Evolutionary conservation across 2,888 invertebrate species (phyloP).

Genomic region (Himalopsyche japonica): DNA sequence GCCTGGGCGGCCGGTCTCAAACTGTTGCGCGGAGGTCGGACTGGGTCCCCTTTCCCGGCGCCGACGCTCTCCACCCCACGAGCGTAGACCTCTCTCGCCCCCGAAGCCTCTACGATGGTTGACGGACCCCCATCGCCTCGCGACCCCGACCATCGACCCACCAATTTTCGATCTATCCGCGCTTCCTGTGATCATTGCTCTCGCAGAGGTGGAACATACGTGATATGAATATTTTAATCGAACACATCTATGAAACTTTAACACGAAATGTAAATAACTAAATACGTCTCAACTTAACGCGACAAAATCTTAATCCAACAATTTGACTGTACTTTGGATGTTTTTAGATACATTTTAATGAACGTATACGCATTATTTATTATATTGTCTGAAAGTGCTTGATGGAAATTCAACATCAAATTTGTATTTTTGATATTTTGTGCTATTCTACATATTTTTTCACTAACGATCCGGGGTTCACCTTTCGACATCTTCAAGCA

Average conservation of each 20-base stretch:
- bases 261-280: background rate
- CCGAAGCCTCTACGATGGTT: background rate
- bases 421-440: too few species aligned
- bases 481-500: too few species aligned
- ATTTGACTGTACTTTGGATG: too few species aligned
- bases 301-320: too few species aligned
- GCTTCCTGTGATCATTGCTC: background rate
- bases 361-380: too few species aligned
- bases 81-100: background rate
- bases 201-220: background rate
- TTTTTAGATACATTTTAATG: too few species aligned
- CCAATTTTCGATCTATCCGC: background rate
- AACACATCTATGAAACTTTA: background rate
- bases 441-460: too few species aligned
- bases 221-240: background rate
- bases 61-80: background rate
- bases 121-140: background rate
- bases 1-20: constrained; percentile 23
- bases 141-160: background rate
- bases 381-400: too few species aligned
- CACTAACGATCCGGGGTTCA: too few species aligned
- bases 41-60: background rate
- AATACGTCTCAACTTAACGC: too few species aligned
- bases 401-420: too few species aligned
- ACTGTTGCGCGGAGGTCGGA: constrained; percentile 24